Conservation (phyloP, 2,113 vertebrate genomes). For the Dipodomys merriami region DNA sequence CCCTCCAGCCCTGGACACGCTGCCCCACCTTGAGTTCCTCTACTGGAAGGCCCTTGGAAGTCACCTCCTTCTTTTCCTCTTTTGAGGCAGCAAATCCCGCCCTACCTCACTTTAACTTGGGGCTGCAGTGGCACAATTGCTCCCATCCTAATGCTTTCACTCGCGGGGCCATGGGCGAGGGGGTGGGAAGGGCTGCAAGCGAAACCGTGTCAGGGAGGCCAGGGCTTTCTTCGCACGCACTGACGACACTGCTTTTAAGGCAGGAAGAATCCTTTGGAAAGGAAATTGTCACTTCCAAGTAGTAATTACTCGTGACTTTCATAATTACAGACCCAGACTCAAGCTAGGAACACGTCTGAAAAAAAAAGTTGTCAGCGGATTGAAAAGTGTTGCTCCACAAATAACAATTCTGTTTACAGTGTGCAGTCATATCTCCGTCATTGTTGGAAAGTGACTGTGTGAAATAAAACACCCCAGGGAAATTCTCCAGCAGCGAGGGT, state of each 20-base stretch:
- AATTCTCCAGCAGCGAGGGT: not conserved
- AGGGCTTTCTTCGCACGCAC: not conserved
- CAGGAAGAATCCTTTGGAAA: constrained; percentile 44
- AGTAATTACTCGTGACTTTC: constrained; percentile 64
- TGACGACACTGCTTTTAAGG: constrained; percentile 33
- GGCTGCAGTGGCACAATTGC: constrained; percentile 33
- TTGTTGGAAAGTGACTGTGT: constrained; percentile 30
- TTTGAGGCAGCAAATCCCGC: not conserved
- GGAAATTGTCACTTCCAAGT: constrained; percentile 42
- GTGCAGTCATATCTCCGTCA: not conserved
- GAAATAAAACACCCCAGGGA: not conserved
- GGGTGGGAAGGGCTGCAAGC: not conserved
- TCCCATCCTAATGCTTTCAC: constrained; percentile 26
- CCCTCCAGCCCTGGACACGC: not conserved
- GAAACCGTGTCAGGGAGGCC: not conserved
- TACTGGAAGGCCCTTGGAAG: not conserved
- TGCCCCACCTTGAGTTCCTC: not conserved
- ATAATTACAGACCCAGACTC: constrained; percentile 48
- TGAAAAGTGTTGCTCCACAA: constrained; percentile 53
- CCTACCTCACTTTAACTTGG: constrained; percentile 35
- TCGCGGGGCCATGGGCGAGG: not conserved
- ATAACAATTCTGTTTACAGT: constrained; percentile 41
- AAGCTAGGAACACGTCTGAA: constrained; percentile 38
- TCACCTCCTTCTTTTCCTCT: not conserved
- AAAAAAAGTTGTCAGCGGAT: constrained; percentile 34